Conservation (phyloP, 2,113 vertebrate species). For the Callipepla californica region DNA sequence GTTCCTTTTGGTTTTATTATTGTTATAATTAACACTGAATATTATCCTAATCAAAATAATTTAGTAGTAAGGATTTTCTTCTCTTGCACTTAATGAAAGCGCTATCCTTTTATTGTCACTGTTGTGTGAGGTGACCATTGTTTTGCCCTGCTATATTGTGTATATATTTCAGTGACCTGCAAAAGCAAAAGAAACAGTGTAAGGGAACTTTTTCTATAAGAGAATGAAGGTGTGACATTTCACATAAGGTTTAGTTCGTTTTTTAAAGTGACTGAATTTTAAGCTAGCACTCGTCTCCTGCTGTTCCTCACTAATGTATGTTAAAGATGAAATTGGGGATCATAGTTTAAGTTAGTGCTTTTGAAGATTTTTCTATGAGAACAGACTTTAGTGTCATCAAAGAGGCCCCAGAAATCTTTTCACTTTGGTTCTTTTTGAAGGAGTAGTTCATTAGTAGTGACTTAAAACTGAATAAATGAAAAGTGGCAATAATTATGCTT, state of each 20-base stretch:
- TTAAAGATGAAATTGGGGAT: background rate
- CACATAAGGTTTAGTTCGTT: background rate
- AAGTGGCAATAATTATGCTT: background rate
- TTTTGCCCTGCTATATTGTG: background rate
- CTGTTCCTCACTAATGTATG: background rate
- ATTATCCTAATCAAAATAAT: background rate
- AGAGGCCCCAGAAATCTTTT: background rate
- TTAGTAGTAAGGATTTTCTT: background rate
- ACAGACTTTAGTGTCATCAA: background rate
- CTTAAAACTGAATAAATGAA: background rate
- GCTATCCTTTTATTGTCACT: background rate
- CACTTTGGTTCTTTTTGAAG: background rate
- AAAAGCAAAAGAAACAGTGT: background rate
- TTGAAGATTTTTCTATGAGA: background rate
- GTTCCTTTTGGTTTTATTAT: background rate
- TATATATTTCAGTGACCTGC: background rate
- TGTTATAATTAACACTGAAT: background rate
- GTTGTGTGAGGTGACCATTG: background rate
- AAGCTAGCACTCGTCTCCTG: background rate
- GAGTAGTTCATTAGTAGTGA: background rate
- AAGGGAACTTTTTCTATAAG: background rate
- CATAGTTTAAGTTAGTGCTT: background rate
- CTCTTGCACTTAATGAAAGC: background rate
- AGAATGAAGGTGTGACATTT: background rate
- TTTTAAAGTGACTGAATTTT: background rate